Evolutionary conservation across 2,888 invertebrate genomes (phyloP), one percentile per base, ranked within the genome.

Genomic region (Lacanobia wlatinum): DNA sequence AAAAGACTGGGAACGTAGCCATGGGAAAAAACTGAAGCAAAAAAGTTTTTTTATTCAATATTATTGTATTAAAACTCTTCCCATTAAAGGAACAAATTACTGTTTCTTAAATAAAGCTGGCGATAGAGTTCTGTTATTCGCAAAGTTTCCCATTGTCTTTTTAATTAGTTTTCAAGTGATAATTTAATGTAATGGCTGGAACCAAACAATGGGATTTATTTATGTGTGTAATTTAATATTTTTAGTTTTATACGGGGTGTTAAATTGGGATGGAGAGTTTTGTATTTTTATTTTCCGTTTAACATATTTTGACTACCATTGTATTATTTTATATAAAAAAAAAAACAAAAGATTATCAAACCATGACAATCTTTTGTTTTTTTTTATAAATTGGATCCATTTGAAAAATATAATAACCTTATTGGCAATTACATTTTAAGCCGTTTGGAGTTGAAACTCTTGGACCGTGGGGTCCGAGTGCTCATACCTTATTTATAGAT

Each of bases 161-260:
- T 77, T 77, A 83, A 83, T 83, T 84, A 84, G 74, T 84, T 84
- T 74, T 16, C 14, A 61, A 70, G 77, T 56, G 77, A 72, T 83
- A 66, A 77, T 84, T 81, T 73, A 52, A 56, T 59, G 59, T 77
- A 66, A 84, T 81, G 55, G 74, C 64, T 70, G 16, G 18, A 40
- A 68, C 50, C 18, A 66, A 80, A 83, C 76, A 83, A 83, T 65
- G 40, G 76, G 55, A 59, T 73, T 55, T 74, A 21, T 80, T 78
- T 82, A 60, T 60, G 43, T 9, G 63, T 43, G 34, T 50, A 23
- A 50, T 65, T 23, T 75, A 50, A 50, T 66, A 56, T 61, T 50
- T 78, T 23, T 46, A 12, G 14, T 48, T 34, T 56, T 53, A 8
- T n/a, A 59, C 3, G 14, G 28, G 16, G 0, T 60, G 60, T 40